phyloP scores from a whole-genome alignment of 1,140 invertebrate species.

The Drosophila varians region DNA sequence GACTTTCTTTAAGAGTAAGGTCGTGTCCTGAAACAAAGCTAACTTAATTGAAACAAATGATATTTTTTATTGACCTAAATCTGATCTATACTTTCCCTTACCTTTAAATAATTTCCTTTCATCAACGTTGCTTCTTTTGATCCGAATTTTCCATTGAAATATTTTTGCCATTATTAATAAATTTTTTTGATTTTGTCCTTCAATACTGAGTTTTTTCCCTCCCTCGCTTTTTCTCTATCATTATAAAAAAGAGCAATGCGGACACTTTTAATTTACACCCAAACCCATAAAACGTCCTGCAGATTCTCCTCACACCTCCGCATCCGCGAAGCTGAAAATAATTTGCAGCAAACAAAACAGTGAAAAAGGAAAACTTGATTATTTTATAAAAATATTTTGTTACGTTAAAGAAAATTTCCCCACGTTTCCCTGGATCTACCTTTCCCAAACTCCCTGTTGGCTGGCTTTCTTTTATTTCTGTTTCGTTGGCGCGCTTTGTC shows the following conservation, averaged over 20 bases:
- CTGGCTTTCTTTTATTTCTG: slow-evolving; percentile 18
- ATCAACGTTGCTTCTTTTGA: slow-evolving; percentile 15
- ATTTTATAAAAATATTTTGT: slow-evolving; percentile 80
- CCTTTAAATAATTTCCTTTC: slow-evolving; percentile 12
- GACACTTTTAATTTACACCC: slow-evolving; percentile 55
- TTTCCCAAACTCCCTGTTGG: neutral
- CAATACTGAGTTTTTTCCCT: slow-evolving; percentile 31
- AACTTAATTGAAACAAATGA: slow-evolving; percentile 12
- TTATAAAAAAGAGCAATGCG: slow-evolving; percentile 23
- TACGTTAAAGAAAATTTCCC: slow-evolving; percentile 68
- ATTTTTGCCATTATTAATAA: slow-evolving; percentile 51
- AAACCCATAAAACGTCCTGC: slow-evolving; percentile 21
- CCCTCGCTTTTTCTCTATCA: slow-evolving; percentile 17
- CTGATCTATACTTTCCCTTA: neutral
- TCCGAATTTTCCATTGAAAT: slow-evolving; percentile 16
- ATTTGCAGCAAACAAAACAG: slow-evolving; percentile 67
- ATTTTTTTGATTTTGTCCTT: slow-evolving; percentile 51
- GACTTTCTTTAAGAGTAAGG: slow-evolving; percentile 27
- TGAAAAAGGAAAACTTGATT: slow-evolving; percentile 68
- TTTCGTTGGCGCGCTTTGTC: slow-evolving; percentile 50
- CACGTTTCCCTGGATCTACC: slow-evolving; percentile 25
- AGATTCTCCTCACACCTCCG: neutral
- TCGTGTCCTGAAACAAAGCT: slow-evolving; percentile 9
- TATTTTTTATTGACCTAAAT: neutral
- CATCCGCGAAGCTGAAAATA: slow-evolving; percentile 49